Conservation (phyloP, 2,888 invertebrate genomes). For the Beris morrisii region DNA sequence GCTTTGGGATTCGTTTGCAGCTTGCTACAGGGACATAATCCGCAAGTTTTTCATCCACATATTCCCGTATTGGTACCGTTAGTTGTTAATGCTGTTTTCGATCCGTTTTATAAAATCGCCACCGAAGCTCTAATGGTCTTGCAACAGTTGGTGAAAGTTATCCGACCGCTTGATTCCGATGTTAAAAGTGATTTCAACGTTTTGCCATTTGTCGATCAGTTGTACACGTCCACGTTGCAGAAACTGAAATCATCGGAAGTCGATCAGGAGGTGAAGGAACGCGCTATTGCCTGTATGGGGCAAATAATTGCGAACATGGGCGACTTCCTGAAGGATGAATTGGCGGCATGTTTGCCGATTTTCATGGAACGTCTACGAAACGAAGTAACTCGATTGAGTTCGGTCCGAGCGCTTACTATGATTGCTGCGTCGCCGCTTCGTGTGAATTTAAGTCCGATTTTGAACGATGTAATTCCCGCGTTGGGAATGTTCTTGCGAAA, state of each 20-base stretch:
- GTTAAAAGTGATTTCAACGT: slow-evolving; percentile 67
- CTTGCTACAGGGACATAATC: slow-evolving; percentile 53
- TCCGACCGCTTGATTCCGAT: slow-evolving; percentile 65
- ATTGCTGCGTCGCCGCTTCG: slow-evolving; percentile 88
- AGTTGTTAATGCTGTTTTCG: slow-evolving; percentile 86
- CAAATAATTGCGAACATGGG: slow-evolving; percentile 92
- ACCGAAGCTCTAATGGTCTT: slow-evolving; percentile 93
- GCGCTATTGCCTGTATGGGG: slow-evolving; percentile 96
- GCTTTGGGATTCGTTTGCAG: slow-evolving; percentile 81
- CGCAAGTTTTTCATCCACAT: slow-evolving; percentile 72
- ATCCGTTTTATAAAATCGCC: slow-evolving; percentile 98
- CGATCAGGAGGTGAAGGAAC: slow-evolving; percentile 98
- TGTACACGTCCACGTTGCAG: slow-evolving; percentile 82
- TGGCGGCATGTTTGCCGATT: slow-evolving; percentile 86
- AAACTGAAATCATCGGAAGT: slow-evolving; percentile 93
- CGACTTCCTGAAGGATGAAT: slow-evolving; percentile 76
- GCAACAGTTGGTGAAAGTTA: slow-evolving; percentile 92
- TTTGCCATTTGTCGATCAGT: slow-evolving; percentile 72
- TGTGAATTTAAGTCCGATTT: slow-evolving; percentile 79
- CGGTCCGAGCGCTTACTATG: slow-evolving; percentile 93
- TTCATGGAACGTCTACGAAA: slow-evolving; percentile 93
- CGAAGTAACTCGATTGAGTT: slow-evolving; percentile 95
- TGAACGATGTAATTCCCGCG: slow-evolving; percentile 87
- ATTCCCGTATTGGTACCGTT: slow-evolving; percentile 79
- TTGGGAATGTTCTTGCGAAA: slow-evolving; percentile 93